Percentiles rank a stretch among this genome's conserved stretches.
Evolutionary conservation across 2,113 vertebrate genomes (phyloP).

Genomic region (Charadrius vociferus): DNA sequence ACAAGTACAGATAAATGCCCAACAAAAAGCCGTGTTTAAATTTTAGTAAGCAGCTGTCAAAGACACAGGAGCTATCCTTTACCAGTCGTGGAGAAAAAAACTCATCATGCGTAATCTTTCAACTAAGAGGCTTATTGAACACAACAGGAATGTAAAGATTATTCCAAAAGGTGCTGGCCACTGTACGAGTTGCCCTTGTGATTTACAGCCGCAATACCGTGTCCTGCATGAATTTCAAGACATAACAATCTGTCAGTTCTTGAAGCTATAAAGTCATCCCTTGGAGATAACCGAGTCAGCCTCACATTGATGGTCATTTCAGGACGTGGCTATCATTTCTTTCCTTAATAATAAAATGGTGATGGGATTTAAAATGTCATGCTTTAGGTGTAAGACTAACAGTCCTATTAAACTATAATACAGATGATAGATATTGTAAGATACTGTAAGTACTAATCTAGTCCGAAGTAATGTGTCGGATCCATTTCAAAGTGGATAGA

Average conservation of each 20-base stretch:
- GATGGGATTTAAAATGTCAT: not conserved
- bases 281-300: not conserved
- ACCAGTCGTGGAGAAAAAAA: not conserved
- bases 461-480: not conserved
- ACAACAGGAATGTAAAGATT: constrained; percentile 25
- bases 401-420: constrained; percentile 6
- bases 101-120: not conserved
- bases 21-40: not conserved
- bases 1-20: not conserved
- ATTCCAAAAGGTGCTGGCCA: not conserved
- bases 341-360: constrained; percentile 6
- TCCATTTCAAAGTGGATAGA: not conserved
- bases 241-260: constrained; percentile 11
- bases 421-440: not conserved
- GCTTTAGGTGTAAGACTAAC: not conserved
- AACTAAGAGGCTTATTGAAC: constrained; percentile 26
- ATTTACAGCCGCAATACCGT: constrained; percentile 18
- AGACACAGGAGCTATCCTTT: not conserved
- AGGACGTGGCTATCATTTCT: not conserved
- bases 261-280: not conserved
- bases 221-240: constrained; percentile 4
- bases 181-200: not conserved
- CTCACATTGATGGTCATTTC: not conserved
- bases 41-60: constrained; percentile 5
- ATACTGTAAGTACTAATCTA: not conserved